Percentiles rank a stretch among this genome's conserved stretches.
Conservation (phyloP, 2,888 invertebrate species). For the Aquatica leii region DNA sequence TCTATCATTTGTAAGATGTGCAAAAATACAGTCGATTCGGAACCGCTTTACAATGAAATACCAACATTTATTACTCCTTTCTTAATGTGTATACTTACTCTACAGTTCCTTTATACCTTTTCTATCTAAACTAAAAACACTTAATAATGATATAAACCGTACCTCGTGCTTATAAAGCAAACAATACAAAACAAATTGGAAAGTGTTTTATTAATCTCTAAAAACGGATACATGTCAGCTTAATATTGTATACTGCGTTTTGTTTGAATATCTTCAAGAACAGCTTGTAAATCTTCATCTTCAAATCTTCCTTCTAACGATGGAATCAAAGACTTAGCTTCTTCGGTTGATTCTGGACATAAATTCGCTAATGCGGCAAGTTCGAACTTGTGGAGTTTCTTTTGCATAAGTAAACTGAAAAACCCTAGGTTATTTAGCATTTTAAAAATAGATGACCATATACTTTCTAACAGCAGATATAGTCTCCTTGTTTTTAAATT, state of each 20-base stretch:
- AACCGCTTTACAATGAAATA: too few relatives aligned
- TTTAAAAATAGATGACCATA: not conserved
- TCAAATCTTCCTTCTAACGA: slow-evolving; percentile 97
- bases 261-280: slow-evolving; percentile 97
- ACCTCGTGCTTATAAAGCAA: too few relatives aligned
- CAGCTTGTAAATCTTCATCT: slow-evolving; percentile 96
- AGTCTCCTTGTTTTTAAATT: slow-evolving; percentile 98
- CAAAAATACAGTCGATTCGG: too few relatives aligned
- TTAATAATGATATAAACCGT: too few relatives aligned
- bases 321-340: slow-evolving; percentile 97
- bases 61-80: too few relatives aligned
- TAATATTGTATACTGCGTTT: slow-evolving; percentile 97
- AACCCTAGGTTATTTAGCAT: too few relatives aligned
- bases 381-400: slow-evolving; percentile 98
- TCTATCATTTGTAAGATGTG: too few relatives aligned
- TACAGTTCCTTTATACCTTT: too few relatives aligned
- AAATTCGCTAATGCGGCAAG: slow-evolving; percentile 96
- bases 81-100: too few relatives aligned
- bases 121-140: too few relatives aligned
- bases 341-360: slow-evolving; percentile 98
- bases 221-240: slow-evolving; percentile 38
- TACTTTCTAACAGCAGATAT: slow-evolving; percentile 95
- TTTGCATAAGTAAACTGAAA: slow-evolving; percentile 85
- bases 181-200: too few relatives aligned
- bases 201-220: not conserved